A percentile compares a stretch with the other conserved stretches of the same genome.
Conservation (phyloP, 2,888 invertebrate genomes). For the Caenorhabditis virilis region DNA sequence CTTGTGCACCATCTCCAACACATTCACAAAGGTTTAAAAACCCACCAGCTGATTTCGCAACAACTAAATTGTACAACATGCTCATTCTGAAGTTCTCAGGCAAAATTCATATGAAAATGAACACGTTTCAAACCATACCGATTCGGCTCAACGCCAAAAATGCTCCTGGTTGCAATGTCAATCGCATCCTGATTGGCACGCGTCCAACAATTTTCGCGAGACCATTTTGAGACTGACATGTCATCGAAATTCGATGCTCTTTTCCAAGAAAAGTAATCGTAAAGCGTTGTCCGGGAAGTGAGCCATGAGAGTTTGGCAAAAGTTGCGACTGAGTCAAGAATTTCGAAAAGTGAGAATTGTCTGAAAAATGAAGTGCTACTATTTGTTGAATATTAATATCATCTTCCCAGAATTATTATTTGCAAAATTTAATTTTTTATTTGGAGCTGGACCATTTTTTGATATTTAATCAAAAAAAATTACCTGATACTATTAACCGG, state of each 20-base stretch:
- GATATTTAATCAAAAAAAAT: slow-evolving; percentile 1
- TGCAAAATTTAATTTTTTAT: too few species aligned
- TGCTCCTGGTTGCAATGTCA: slow-evolving; percentile 32
- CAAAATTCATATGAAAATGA: background rate
- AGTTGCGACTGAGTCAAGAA: slow-evolving; percentile 20
- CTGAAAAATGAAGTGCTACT: slow-evolving; percentile 14
- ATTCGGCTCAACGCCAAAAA: slow-evolving; percentile 39
- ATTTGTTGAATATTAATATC: too few species aligned
- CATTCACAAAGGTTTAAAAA: slow-evolving; percentile 30
- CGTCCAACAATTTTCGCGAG: slow-evolving; percentile 36
- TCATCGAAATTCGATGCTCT: slow-evolving; percentile 33
- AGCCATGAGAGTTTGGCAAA: slow-evolving; percentile 30
- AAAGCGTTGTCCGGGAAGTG: slow-evolving; percentile 16
- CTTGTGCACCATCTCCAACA: slow-evolving; percentile 41
- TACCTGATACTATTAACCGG: slow-evolving; percentile 30
- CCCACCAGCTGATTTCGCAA: slow-evolving; percentile 41
- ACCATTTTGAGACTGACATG: slow-evolving; percentile 41
- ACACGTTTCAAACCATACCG: too few species aligned
- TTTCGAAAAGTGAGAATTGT: slow-evolving; percentile 34
- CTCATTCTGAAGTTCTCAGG: slow-evolving; percentile 22
- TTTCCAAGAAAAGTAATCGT: slow-evolving; percentile 34
- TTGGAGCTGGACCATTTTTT: too few species aligned
- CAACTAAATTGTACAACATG: slow-evolving; percentile 41
- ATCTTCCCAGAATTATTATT: too few species aligned
- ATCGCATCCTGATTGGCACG: slow-evolving; percentile 30